A percentile compares a stretch with the other conserved stretches of the same genome.
Conservation (phyloP, 2,113 vertebrate species). For the Petroica traversi region DNA sequence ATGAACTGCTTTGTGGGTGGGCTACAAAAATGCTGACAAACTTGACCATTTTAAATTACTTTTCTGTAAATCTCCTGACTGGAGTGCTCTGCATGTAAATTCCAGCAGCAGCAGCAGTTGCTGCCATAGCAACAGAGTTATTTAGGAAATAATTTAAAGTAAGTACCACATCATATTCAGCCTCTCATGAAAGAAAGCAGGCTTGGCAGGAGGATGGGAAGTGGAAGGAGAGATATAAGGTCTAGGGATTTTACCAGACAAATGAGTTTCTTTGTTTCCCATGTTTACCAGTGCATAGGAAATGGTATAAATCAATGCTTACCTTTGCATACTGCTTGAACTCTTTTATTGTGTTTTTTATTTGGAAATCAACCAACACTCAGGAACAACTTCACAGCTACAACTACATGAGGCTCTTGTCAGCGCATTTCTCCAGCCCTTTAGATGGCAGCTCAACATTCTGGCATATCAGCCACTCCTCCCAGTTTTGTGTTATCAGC, state of each 20-base stretch:
- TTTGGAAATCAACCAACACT: neutral
- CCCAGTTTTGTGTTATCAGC: neutral
- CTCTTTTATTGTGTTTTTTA: neutral
- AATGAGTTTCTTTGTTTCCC: neutral
- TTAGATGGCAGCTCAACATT: neutral
- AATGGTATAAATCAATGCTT: neutral
- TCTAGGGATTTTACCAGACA: neutral
- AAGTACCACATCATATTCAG: conserved; percentile 39
- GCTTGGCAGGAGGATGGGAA: conserved; percentile 8
- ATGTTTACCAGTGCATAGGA: neutral
- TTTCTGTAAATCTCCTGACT: conserved; percentile 57
- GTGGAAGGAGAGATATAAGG: neutral
- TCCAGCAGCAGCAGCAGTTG: conserved; percentile 58
- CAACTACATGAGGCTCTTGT: neutral
- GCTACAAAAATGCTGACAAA: conserved; percentile 51
- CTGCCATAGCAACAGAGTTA: conserved; percentile 75
- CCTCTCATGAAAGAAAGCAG: conserved; percentile 28
- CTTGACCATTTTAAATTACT: conserved; percentile 56
- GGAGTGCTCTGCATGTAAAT: conserved; percentile 66
- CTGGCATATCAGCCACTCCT: neutral
- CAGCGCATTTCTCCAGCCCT: neutral
- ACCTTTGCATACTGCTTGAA: neutral
- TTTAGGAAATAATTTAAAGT: conserved; percentile 72
- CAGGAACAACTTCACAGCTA: neutral
- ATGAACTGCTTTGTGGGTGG: conserved; percentile 35